Conservation (phyloP, 2,888 invertebrate species). For the Pristionchus japonicus region DNA sequence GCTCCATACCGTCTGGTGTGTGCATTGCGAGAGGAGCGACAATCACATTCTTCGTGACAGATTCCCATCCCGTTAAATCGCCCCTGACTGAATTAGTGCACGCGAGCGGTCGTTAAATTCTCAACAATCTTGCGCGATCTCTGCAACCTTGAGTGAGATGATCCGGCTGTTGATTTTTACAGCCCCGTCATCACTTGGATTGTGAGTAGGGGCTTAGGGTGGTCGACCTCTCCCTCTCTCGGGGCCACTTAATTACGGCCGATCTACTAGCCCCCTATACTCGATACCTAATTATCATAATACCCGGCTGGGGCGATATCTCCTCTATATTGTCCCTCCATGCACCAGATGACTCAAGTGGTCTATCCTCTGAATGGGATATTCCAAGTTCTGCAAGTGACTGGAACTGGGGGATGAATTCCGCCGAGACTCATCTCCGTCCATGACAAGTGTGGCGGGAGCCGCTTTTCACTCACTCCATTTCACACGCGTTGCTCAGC, state of each 20-base stretch:
- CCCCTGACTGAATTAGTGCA: neutral
- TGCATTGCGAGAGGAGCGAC: neutral
- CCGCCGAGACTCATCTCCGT: slow-evolving; percentile 23
- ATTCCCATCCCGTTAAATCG: slow-evolving; percentile 35
- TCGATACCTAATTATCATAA: slow-evolving; percentile 35
- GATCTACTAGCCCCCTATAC: neutral
- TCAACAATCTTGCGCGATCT: slow-evolving; percentile 7
- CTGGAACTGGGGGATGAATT: slow-evolving; percentile 14
- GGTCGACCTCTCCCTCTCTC: neutral
- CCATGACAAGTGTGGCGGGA: neutral
- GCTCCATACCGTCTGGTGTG: slow-evolving; percentile 28
- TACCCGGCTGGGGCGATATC: slow-evolving; percentile 12
- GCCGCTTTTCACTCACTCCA: slow-evolving; percentile 32
- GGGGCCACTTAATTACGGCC: neutral
- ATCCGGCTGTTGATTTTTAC: neutral
- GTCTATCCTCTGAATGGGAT: neutral
- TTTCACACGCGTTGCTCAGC: slow-evolving; percentile 1
- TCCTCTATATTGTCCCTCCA: neutral
- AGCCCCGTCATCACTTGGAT: neutral
- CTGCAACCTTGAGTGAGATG: neutral
- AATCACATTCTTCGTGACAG: slow-evolving; percentile 40
- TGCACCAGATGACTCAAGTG: slow-evolving; percentile 9
- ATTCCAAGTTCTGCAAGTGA: neutral
- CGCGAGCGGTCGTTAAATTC: slow-evolving; percentile 15
- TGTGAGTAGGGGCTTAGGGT: neutral